A percentile compares a stretch with the other conserved stretches of the same genome.
Conservation (phyloP, 2,113 vertebrate genomes). For the Colaptes auratus region DNA sequence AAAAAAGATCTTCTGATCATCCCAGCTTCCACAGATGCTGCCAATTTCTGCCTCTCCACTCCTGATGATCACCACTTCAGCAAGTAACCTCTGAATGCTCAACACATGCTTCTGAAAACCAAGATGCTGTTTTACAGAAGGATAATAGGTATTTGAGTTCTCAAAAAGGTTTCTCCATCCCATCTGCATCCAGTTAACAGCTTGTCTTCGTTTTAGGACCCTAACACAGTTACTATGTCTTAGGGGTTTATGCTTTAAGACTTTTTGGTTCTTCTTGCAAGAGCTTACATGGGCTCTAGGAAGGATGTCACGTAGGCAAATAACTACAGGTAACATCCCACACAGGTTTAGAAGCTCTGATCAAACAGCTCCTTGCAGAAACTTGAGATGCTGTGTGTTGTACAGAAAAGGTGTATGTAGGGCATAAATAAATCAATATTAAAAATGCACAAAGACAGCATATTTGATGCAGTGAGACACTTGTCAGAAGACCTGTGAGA, state of each 20-base stretch:
- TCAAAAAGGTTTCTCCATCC: background rate
- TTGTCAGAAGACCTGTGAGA: background rate
- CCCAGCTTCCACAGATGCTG: background rate
- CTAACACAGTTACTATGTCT: background rate
- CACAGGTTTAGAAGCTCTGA: background rate
- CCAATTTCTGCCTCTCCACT: background rate
- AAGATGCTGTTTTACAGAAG: background rate
- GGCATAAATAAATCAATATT: background rate
- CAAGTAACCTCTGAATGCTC: background rate
- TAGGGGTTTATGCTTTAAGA: background rate
- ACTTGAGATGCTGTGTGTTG: background rate
- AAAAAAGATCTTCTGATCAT: background rate
- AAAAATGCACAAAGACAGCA: background rate
- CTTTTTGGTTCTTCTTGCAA: background rate
- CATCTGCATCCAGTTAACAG: rapidly evolving
- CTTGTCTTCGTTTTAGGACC: background rate
- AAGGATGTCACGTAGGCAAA: background rate
- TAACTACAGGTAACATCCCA: background rate
- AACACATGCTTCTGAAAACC: background rate
- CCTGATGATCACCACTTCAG: background rate
- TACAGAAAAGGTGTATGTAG: background rate
- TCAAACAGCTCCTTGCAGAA: background rate
- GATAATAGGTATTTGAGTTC: background rate
- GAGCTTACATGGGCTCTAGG: background rate
- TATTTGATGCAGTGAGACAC: background rate